Conservation (phyloP, 1,140 invertebrate genomes). For the Caenorhabditis tropicalis region DNA sequence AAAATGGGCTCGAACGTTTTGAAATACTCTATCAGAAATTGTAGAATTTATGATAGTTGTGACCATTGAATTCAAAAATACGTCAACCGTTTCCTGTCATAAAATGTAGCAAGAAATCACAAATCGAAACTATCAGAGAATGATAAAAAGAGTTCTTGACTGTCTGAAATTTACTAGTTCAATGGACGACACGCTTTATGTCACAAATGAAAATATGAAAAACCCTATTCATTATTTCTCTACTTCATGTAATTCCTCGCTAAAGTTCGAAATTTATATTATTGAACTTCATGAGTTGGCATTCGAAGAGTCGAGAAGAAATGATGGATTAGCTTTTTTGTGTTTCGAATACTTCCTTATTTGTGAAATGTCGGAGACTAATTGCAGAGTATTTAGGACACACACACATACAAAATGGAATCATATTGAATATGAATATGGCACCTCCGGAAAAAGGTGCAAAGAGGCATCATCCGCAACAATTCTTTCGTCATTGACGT, state of each 20-base stretch:
- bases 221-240: too few relatives aligned
- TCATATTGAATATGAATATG: neutral
- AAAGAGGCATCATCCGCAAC: neutral
- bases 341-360: neutral
- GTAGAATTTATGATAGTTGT: neutral
- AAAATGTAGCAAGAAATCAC: neutral
- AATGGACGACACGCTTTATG: too few relatives aligned
- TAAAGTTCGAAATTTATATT: neutral
- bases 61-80: neutral
- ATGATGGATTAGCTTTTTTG: conserved; percentile 12
- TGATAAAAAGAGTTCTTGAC: neutral
- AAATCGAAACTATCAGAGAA: neutral
- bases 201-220: too few relatives aligned
- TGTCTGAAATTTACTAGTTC: neutral
- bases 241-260: too few relatives aligned
- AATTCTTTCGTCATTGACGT: conserved; percentile 29
- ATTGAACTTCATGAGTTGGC: neutral
- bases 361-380: neutral
- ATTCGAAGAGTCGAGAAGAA: neutral
- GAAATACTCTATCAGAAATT: too few relatives aligned
- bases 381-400: neutral
- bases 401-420: conserved; percentile 18
- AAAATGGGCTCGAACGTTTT: too few relatives aligned
- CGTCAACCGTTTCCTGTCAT: neutral
- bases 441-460: neutral